Percentiles rank a stretch among this genome's conserved stretches.
Evolutionary conservation across 2,113 vertebrate species (phyloP).

Genomic region (Panurus biarmicus): DNA sequence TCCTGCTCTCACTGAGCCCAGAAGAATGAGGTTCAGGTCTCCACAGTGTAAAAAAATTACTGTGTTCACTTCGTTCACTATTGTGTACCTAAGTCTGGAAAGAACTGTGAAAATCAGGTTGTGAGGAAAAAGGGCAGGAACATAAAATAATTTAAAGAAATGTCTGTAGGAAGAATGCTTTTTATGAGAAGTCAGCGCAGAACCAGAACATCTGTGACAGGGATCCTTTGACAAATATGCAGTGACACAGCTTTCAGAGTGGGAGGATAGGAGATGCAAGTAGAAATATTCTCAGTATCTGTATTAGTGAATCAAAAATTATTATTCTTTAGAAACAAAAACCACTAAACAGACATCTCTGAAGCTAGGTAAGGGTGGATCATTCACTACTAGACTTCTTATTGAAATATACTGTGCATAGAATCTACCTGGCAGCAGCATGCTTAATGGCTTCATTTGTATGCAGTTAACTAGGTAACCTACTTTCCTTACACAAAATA

Average conservation of each 20-base stretch:
- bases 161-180: not conserved
- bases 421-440: conserved; percentile 27
- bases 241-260: conserved; percentile 43
- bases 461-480: conserved; percentile 50
- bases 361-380: not conserved
- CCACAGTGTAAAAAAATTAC: not conserved
- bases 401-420: not conserved
- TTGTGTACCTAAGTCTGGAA: not conserved
- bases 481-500: conserved; percentile 26
- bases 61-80: not conserved
- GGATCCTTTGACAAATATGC: conserved; percentile 25
- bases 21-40: not conserved
- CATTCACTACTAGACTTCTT: not conserved
- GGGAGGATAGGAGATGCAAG: conserved; percentile 33
- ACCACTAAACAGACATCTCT: not conserved
- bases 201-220: conserved; percentile 47
- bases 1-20: not conserved
- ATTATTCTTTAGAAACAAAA: not conserved
- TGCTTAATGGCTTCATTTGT: conserved; percentile 19
- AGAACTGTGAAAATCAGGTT: not conserved
- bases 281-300: conserved; percentile 13
- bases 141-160: not conserved
- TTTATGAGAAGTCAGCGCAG: not conserved
- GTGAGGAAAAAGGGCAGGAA: not conserved
- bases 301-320: not conserved